A percentile compares a stretch with the other conserved stretches of the same genome.
Evolutionary conservation across 2,797 vertebrate genomes (phyloP).

Genomic region (Rhabdomys pumilio): DNA sequence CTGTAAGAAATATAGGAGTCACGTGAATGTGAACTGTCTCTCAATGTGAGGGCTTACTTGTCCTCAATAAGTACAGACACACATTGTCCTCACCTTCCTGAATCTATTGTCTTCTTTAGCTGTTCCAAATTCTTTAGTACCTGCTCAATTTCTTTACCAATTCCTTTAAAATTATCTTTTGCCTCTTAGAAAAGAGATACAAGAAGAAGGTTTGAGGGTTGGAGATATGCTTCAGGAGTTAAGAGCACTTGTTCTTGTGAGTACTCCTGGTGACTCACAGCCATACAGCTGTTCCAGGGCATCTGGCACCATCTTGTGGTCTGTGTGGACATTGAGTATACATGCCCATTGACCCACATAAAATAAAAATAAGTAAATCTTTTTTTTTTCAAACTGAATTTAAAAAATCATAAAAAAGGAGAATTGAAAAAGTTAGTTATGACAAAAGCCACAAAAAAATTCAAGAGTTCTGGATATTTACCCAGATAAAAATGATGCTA

Average conservation of each 20-base stretch:
- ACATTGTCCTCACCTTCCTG: not conserved
- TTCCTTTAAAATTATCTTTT: not conserved
- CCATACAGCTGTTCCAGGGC: not conserved
- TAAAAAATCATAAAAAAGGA: not conserved
- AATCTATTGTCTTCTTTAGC: not conserved
- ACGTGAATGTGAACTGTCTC: not conserved
- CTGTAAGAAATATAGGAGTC: not conserved
- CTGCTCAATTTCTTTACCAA: not conserved
- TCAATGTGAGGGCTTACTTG: too few relatives aligned
- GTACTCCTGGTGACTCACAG: too few relatives aligned
- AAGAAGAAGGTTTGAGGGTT: not conserved
- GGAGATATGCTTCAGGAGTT: not conserved
- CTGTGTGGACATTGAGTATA: not conserved
- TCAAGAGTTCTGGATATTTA: not conserved
- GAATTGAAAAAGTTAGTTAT: rapidly evolving
- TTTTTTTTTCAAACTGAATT: not conserved
- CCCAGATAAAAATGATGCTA: not conserved
- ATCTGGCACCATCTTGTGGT: not conserved
- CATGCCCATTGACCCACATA: not conserved
- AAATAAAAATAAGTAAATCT: not conserved
- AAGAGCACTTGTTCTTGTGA: not conserved
- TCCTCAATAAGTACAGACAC: not conserved
- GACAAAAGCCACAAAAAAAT: not conserved
- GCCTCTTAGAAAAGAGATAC: not conserved
- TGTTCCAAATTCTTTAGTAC: not conserved